Evolutionary conservation across 2,888 invertebrate genomes (phyloP).

Genomic region (Myathropa florea): DNA sequence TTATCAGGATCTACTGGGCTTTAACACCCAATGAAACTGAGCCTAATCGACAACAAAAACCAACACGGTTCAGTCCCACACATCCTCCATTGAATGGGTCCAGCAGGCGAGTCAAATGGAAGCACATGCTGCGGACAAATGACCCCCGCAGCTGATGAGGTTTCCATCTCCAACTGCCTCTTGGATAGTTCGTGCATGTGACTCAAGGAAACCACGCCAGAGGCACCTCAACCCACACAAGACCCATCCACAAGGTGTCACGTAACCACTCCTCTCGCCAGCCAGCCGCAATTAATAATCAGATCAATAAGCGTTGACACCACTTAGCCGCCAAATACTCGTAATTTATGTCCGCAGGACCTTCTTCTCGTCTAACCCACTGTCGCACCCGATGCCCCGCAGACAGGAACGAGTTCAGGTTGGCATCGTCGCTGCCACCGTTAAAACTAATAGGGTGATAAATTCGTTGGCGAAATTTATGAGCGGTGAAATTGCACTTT

Average conservation of each 20-base stretch:
- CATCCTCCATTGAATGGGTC: background rate
- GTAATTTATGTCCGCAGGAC: slow-evolving; percentile 34
- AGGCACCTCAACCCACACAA: too few species aligned
- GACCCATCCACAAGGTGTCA: background rate
- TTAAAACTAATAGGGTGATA: slow-evolving; percentile 71
- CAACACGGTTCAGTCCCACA: too few species aligned
- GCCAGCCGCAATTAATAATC: slow-evolving; percentile 32
- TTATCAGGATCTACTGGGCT: background rate
- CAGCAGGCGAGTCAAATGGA: too few species aligned
- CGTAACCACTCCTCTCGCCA: background rate
- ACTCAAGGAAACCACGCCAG: too few species aligned
- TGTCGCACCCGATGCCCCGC: slow-evolving; percentile 24
- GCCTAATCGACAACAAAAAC: background rate
- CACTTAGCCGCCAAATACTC: slow-evolving; percentile 40
- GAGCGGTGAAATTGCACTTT: slow-evolving; percentile 70
- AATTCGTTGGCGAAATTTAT: slow-evolving; percentile 67
- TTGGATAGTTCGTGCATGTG: too few species aligned
- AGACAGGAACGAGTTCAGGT: slow-evolving; percentile 48
- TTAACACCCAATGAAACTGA: background rate
- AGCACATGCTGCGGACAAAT: background rate
- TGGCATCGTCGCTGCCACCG: slow-evolving; percentile 56
- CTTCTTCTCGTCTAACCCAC: slow-evolving; percentile 13
- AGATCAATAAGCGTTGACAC: slow-evolving; percentile 51
- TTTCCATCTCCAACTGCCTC: background rate
- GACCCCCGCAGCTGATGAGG: background rate